Base-by-base conservation (phyloP, 2,113 vertebrate species). In the Edolisoma coerulescens region DNA sequence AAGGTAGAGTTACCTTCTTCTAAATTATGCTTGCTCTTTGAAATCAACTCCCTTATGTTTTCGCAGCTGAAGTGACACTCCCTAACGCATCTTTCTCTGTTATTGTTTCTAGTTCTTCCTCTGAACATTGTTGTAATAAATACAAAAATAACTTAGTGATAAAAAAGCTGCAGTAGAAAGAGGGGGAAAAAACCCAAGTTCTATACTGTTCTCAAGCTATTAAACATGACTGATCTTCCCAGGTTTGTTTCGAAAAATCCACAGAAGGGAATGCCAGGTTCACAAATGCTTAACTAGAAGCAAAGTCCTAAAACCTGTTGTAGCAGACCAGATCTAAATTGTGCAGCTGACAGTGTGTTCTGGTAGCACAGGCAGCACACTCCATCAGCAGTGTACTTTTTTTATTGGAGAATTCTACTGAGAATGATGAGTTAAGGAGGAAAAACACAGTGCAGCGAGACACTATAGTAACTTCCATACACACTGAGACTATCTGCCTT, bases 101-200 rank as follows among this genome's bases (percentile, higher is more conserved):
- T 87, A 16, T 10, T 81, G 71, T 79, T 88, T 53, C 42, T 60
- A 61, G 16, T 49, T 87, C 45, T 73, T 93, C 37, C 45, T 65
- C 57, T 65, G 52, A 21, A 49, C 26, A 17, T 52, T 13, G 11
- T 59, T 75, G 4, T 87, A 35, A 57, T 41, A 84, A 89, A 70
- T 17, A 56, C 7, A 37, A 26, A 71, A 53, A 60, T 7, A 73
- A 11, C 42, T 93, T 30, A 47, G 37, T n/a, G 35, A 76, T 76
- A 69, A 70, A 80, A 64, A 5, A 13, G 11, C 8, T 45, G 33
- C 45, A 49, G 27, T 13, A 42, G 60, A 39, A 84, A 80, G 30
- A 67, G 8, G 9, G 22, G 7, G 1, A 23, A 16, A 41, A 47
- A n/a, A 0, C 0, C 3, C 26, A 20, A 7, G 30, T 83, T 24